Evolutionary conservation across 1,140 invertebrate species (phyloP).

Genomic region (Drosophila pseudoobscura): DNA sequence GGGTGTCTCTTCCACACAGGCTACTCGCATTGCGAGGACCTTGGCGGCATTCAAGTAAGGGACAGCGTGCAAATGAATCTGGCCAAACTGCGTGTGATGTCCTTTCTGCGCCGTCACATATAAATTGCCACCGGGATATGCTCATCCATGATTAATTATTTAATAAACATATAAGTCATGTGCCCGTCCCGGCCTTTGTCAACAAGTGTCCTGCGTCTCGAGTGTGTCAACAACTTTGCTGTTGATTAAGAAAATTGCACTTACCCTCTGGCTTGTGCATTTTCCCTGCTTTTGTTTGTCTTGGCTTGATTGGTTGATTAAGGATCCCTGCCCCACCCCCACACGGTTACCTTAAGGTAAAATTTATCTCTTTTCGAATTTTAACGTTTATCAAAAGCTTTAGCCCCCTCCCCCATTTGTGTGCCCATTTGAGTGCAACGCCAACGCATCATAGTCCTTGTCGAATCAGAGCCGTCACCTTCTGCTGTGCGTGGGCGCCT

Average conservation of each 20-base stretch:
- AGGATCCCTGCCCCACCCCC: constrained; percentile 16
- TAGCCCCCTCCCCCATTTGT: not conserved
- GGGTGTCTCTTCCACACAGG: constrained; percentile 44
- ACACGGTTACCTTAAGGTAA: not conserved
- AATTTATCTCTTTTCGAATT: not conserved
- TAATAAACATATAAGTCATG: constrained; percentile 46
- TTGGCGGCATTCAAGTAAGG: constrained; percentile 62
- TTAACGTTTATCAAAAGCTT: too few relatives aligned
- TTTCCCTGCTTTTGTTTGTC: constrained; percentile 33
- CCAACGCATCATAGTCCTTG: constrained; percentile 39
- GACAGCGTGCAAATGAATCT: constrained; percentile 74
- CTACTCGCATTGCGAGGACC: constrained; percentile 69
- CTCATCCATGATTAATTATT: constrained; percentile 59
- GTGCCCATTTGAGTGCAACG: constrained; percentile 42
- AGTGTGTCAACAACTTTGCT: constrained; percentile 35
- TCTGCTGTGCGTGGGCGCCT: constrained; percentile 49
- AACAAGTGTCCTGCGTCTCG: constrained; percentile 52
- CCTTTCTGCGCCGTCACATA: constrained; percentile 66
- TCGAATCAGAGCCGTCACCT: constrained; percentile 60
- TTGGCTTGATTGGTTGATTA: constrained; percentile 41
- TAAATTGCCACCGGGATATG: constrained; percentile 26
- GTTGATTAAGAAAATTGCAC: constrained; percentile 76
- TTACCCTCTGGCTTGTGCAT: constrained; percentile 26
- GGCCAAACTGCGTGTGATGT: constrained; percentile 73
- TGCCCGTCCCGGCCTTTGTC: constrained; percentile 12